phyloP scores from a whole-genome alignment of 1,140 invertebrate species.

The Popillia japonica region DNA sequence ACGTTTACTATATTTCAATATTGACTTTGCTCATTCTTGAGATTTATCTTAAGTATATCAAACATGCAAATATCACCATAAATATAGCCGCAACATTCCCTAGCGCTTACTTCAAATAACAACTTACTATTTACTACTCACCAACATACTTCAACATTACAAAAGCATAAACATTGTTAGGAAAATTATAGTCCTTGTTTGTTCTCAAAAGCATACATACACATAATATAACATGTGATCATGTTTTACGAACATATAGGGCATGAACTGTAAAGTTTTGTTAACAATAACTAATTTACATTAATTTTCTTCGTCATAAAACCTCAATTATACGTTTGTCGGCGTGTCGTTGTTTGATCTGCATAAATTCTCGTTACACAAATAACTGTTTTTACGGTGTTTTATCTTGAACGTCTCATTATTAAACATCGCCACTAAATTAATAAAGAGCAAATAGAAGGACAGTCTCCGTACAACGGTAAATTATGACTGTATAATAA shows the following conservation, averaged over 20 bases:
- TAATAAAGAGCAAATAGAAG: constrained; percentile 26
- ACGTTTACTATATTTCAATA: too few species aligned
- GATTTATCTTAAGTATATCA: too few species aligned
- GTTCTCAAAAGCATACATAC: not conserved
- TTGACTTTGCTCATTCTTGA: too few species aligned
- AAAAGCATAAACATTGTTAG: constrained; percentile 5
- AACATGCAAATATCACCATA: not conserved
- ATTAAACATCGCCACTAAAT: constrained; percentile 11
- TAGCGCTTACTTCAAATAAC: not conserved
- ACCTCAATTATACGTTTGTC: constrained; percentile 23
- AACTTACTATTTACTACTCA: not conserved
- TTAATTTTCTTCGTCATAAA: constrained; percentile 1
- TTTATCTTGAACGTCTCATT: not conserved
- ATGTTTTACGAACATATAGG: not conserved
- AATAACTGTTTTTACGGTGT: constrained; percentile 31
- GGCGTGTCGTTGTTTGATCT: constrained; percentile 21
- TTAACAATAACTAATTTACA: constrained; percentile 27
- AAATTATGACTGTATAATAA: constrained; percentile 23
- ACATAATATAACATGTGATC: constrained; percentile 16
- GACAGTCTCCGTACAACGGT: constrained; percentile 17
- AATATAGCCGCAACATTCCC: not conserved
- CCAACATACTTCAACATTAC: not conserved
- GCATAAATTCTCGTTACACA: constrained; percentile 29
- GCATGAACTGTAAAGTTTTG: not conserved
- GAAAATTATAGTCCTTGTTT: not conserved